Evolutionary conservation across 2,888 invertebrate species (phyloP), one percentile per base, ranked within the genome.

Genomic region (Conistra vaccinii): DNA sequence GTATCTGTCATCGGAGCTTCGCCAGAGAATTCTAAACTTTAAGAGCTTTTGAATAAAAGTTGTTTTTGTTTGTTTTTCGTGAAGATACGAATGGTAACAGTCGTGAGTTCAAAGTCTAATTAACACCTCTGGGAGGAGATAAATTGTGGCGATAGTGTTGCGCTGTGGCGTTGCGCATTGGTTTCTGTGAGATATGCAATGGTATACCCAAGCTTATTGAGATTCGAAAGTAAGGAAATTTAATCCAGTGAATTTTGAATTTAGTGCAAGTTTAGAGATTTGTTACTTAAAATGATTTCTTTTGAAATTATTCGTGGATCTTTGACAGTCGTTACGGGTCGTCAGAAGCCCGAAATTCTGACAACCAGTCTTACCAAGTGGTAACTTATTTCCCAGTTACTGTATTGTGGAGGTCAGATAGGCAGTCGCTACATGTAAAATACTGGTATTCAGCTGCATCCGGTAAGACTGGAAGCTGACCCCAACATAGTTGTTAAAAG

Each of bases 31-130:
- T 88, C 78, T 89, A 23, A 67, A 85, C 90, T 83, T 76, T 91
- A 90, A 45, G 23, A 29, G 35, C n/a, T 45, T 0, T 12, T 0
- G 1, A 4, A 14, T 23, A 9, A 3, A 29, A 32, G 45, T 71
- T 58, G 55, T 70, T 88, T 89, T 92, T 61, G 74, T 70, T 81
- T 78, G 79, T 29, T n/a, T 73, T 57, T 29, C 3, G 51, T 70
- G 51, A 35, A 78, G 69, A 85, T 87, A 90, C 88, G 91, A 92
- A 93, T 93, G 91, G 93, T 91, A 92, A 91, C 91, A 94, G 95
- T 96, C 96, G 96, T 96, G 96, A 96, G 96, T 93, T 93, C 93
- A 91, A 93, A 93, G 91, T 92, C 95, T 96, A 96, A 96, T 96
- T 96, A 96, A 96, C 96, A 96, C 96, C 94, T 95, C 90, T 88